Evolutionary conservation across 2,797 vertebrate species (phyloP).

Genomic region (Perodicticus potto): DNA sequence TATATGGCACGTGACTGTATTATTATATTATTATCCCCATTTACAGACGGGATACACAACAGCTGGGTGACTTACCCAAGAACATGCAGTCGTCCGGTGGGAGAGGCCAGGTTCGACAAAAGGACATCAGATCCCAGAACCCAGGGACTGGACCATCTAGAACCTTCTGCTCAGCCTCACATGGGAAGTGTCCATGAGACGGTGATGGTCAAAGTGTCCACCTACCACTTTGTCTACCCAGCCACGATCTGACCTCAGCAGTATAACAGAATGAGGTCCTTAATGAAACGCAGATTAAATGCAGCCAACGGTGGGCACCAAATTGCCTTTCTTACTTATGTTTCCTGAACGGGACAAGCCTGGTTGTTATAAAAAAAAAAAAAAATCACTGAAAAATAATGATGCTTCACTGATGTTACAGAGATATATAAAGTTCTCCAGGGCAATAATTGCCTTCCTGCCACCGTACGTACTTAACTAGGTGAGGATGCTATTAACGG

Average conservation of each 20-base stretch:
- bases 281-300: slow-evolving; percentile 55
- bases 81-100: background rate
- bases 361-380: background rate
- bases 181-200: fast-evolving
- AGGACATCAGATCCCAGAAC: background rate
- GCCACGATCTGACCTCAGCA: background rate
- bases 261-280: background rate
- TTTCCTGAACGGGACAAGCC: background rate
- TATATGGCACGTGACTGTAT: background rate
- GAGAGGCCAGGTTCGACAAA: too few relatives aligned
- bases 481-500: slow-evolving; percentile 17
- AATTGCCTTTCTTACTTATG: slow-evolving; percentile 60
- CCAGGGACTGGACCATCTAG: background rate
- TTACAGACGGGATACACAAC: background rate
- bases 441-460: slow-evolving; percentile 60
- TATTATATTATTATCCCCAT: too few relatives aligned
- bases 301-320: background rate
- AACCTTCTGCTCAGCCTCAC: background rate
- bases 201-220: fast-evolving
- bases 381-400: slow-evolving; percentile 66
- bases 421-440: background rate
- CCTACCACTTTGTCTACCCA: background rate
- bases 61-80: background rate
- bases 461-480: background rate
- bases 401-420: background rate